phyloP scores from a whole-genome alignment of 2,797 vertebrate genomes.

The Miichthys miiuy region DNA sequence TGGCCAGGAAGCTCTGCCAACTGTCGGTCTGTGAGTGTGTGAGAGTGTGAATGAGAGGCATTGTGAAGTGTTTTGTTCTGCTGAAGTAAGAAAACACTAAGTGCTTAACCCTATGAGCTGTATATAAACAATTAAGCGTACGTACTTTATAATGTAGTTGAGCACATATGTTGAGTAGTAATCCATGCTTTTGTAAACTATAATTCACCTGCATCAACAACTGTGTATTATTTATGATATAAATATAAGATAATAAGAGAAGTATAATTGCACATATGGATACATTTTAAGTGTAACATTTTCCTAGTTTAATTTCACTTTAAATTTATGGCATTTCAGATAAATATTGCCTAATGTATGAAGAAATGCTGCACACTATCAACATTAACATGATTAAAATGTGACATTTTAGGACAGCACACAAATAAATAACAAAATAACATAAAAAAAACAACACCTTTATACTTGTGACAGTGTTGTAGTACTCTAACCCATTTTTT shows the following conservation, averaged over 20 bases:
- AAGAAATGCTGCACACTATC: neutral
- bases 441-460: constrained; percentile 16
- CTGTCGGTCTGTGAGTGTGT: neutral
- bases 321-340: neutral
- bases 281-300: constrained; percentile 5
- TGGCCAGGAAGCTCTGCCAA: neutral
- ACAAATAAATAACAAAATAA: constrained; percentile 5
- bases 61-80: neutral
- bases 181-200: neutral
- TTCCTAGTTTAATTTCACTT: neutral
- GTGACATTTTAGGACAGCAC: constrained; percentile 14
- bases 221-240: neutral
- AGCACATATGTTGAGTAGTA: neutral
- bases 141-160: neutral
- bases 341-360: neutral
- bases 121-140: neutral
- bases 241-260: neutral
- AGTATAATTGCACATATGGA: neutral
- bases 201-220: neutral
- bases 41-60: constrained; percentile 12
- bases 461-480: neutral
- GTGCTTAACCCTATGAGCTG: neutral
- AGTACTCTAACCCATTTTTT: no score
- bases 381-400: constrained; percentile 13
- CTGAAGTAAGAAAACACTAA: neutral